Base-by-base conservation (phyloP, 2,888 invertebrate species). In the Stenchaetothrips biformis region DNA sequence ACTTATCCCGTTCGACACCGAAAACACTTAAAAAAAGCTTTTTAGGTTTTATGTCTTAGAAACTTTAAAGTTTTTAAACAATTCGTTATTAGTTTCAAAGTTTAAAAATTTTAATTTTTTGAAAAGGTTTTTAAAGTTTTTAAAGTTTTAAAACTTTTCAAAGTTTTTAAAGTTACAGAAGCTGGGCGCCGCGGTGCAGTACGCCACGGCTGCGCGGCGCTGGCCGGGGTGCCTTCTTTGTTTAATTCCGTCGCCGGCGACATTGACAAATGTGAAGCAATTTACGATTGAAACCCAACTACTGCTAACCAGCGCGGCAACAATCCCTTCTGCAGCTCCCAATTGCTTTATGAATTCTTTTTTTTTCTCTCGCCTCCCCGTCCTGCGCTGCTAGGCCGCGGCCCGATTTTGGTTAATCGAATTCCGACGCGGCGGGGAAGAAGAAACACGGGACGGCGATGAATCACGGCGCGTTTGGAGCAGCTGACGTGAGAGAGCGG, bases 251-350 rank as follows among this genome's bases (percentile, higher is more conserved):
- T 74, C 11, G 67, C 67, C 67, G 67, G 21, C 67, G 67, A 74
- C 67, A 74, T 74, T 74, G 67, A 74, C 67, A 74, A 74, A 74
- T 74, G 67, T 21, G 67, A 74, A 11, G 67, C 67, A 74, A 74
- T 74, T 25, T 74, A 74, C 67, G 25, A 74, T 74, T 74, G 67
- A 74, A 74, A 74, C 25, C 25, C 67, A 25, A 21, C 37, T 37
- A 37, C 67, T 25, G 67, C 67, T 67, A 67, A 67, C 67, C 67
- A 67, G 67, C 62, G 18, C 53, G 11, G 53, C 53, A 74, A 74
- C 67, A 74, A 74, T 74, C 59, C 59, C 59, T 53, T 53, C 53
- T 53, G n/a, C 67, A 21, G 21, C 21, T n/a, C 53, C 67, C 25
- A 67, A 59, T 59, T 59, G 59, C 59, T 59, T 59, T 59, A 59